phyloP scores from a whole-genome alignment of 2,797 vertebrate species.

The Salmo trutta region DNA sequence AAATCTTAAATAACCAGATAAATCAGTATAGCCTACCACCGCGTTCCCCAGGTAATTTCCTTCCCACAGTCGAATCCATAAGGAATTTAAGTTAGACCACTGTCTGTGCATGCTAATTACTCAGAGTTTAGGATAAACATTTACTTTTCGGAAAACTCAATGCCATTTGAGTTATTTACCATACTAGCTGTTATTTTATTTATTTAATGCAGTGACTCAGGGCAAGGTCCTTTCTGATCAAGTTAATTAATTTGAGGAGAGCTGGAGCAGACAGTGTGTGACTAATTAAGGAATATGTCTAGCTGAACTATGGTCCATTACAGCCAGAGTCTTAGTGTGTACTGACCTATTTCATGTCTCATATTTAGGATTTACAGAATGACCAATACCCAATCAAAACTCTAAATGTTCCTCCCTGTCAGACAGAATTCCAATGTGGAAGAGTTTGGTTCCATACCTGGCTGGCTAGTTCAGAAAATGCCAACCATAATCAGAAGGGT shows the following conservation, averaged over 20 bases:
- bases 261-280: slow-evolving; percentile 62
- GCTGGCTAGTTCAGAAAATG: slow-evolving; percentile 37
- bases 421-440: slow-evolving; percentile 32
- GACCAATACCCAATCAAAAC: slow-evolving; percentile 71
- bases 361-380: slow-evolving; percentile 67
- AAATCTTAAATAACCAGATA: slow-evolving; percentile 52
- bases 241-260: slow-evolving; percentile 72
- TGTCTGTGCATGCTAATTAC: slow-evolving; percentile 66
- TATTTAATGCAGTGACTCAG: slow-evolving; percentile 50
- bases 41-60: slow-evolving; percentile 57
- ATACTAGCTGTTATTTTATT: slow-evolving; percentile 16
- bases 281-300: slow-evolving; percentile 77
- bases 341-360: slow-evolving; percentile 69
- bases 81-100: slow-evolving; percentile 61
- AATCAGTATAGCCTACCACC: slow-evolving; percentile 49
- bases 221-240: slow-evolving; percentile 73
- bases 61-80: slow-evolving; percentile 54
- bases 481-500: slow-evolving; percentile 59
- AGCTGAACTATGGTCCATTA: slow-evolving; percentile 69
- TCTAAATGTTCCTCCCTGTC: slow-evolving; percentile 48
- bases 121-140: slow-evolving; percentile 64
- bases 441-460: slow-evolving; percentile 38
- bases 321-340: slow-evolving; percentile 61
- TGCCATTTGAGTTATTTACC: slow-evolving; percentile 51
- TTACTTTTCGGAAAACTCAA: slow-evolving; percentile 60